Evolutionary conservation across 2,888 invertebrate species (phyloP).

Genomic region (Arrhopalites spinosus): DNA sequence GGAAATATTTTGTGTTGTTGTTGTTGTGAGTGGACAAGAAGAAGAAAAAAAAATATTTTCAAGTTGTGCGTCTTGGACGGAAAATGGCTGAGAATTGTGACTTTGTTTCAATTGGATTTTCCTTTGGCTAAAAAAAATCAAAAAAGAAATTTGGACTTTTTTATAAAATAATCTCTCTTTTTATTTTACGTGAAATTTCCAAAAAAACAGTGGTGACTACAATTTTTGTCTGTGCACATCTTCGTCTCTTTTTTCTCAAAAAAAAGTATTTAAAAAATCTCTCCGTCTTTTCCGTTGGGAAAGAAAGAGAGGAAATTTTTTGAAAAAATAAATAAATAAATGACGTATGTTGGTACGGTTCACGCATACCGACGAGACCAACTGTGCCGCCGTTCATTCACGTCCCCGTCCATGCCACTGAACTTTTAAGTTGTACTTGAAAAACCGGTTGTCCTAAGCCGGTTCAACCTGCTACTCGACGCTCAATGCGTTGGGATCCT

Average conservation of each 20-base stretch:
- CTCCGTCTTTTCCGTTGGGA: not conserved
- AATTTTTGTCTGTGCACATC: too few relatives aligned
- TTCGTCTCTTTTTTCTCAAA: not conserved
- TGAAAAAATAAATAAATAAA: not conserved
- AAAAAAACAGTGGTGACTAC: not conserved
- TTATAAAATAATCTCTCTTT: not conserved
- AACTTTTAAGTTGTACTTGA: constrained; percentile 54
- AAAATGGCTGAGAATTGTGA: constrained; percentile 7
- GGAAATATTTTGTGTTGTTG: not conserved
- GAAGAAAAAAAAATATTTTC: not conserved
- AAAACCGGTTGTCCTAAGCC: constrained; percentile 51
- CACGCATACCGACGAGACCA: too few relatives aligned
- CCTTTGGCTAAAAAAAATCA: not conserved
- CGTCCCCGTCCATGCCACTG: constrained; percentile 36
- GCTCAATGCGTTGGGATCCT: not conserved
- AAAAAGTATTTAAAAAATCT: not conserved
- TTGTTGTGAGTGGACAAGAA: constrained; percentile 5
- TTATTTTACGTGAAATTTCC: not conserved
- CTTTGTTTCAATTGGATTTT: constrained; percentile 2
- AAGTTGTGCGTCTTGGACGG: not conserved
- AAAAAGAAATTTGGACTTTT: not conserved
- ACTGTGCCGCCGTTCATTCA: not conserved
- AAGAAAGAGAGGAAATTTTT: not conserved
- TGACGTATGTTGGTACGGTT: not conserved
- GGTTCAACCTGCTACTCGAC: not conserved